Percentiles rank a stretch among this genome's conserved stretches.
Evolutionary conservation across 2,888 invertebrate species (phyloP).

Genomic region (Tineola bisselliella): DNA sequence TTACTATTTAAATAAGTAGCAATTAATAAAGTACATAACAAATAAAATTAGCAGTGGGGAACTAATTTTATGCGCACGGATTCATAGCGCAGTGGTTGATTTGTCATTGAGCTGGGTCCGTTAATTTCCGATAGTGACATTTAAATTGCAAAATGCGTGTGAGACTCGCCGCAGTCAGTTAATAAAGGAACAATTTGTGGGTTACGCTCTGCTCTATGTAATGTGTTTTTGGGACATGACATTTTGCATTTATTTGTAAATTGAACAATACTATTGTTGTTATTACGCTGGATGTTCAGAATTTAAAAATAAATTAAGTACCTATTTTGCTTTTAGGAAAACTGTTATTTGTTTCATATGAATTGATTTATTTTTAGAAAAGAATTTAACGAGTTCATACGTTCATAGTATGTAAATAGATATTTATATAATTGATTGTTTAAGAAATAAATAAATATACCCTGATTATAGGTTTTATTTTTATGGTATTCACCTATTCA

Average conservation of each 20-base stretch:
- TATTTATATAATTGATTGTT: too few relatives aligned
- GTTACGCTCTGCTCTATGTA: background rate
- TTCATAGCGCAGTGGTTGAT: slow-evolving; percentile 9
- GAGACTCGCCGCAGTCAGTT: slow-evolving; percentile 10
- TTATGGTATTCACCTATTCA: too few relatives aligned
- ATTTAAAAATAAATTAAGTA: too few relatives aligned
- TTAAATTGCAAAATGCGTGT: slow-evolving; percentile 14
- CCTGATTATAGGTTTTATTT: too few relatives aligned
- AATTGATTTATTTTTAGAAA: too few relatives aligned
- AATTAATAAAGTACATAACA: slow-evolving; percentile 2
- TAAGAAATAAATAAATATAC: too few relatives aligned
- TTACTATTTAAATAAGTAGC: slow-evolving; percentile 9
- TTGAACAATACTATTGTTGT: too few relatives aligned
- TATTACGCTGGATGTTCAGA: too few relatives aligned
- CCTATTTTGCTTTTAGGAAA: too few relatives aligned
- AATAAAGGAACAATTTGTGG: slow-evolving; percentile 8
- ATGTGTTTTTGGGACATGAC: slow-evolving; percentile 1
- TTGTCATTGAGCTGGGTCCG: slow-evolving; percentile 12
- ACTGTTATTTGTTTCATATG: too few relatives aligned
- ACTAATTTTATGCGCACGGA: slow-evolving; percentile 12
- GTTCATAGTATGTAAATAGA: too few relatives aligned
- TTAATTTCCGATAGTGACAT: slow-evolving; percentile 13
- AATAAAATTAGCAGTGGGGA: background rate
- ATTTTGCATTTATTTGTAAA: background rate
- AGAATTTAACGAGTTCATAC: too few relatives aligned